Percentiles rank a stretch among this genome's conserved stretches.
Evolutionary conservation across 2,113 vertebrate species (phyloP).

Genomic region (Xiphophorus maculatus): DNA sequence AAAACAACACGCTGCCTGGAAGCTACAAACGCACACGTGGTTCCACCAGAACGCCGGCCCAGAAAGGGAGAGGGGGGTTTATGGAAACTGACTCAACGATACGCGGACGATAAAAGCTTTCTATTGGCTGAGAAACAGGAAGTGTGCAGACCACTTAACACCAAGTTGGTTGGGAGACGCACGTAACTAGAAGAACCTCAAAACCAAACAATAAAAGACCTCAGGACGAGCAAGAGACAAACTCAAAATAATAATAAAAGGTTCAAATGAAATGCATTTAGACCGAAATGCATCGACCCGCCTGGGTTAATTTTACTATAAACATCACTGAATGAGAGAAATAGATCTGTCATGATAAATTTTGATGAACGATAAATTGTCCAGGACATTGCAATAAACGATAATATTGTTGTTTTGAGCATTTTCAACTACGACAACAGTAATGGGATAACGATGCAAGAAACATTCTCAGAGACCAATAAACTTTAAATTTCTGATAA

Average conservation of each 20-base stretch:
- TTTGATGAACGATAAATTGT: too few species aligned
- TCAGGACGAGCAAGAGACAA: background rate
- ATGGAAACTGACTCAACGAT: background rate
- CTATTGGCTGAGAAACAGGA: background rate
- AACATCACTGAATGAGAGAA: too few species aligned
- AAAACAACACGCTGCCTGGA: background rate
- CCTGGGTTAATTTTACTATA: too few species aligned
- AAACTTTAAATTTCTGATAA: too few species aligned
- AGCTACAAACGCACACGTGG: constrained; percentile 30
- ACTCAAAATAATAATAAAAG: background rate
- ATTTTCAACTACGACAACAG: too few species aligned
- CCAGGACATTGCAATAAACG: too few species aligned
- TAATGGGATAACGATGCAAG: too few species aligned
- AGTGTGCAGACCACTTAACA: constrained; percentile 14
- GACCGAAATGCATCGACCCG: background rate
- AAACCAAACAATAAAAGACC: background rate
- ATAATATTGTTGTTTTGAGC: too few species aligned
- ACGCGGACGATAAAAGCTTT: constrained; percentile 5
- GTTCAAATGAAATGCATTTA: background rate
- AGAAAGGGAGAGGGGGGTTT: too few species aligned
- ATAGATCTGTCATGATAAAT: too few species aligned
- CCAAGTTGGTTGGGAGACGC: background rate
- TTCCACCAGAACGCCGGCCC: background rate
- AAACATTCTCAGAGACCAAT: too few species aligned
- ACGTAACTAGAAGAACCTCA: background rate